These are phyloP conservation scores for Isoperla grammatica DNA, from an alignment of 2,888 invertebrate species.

Conservation along the genomic window DNA sequence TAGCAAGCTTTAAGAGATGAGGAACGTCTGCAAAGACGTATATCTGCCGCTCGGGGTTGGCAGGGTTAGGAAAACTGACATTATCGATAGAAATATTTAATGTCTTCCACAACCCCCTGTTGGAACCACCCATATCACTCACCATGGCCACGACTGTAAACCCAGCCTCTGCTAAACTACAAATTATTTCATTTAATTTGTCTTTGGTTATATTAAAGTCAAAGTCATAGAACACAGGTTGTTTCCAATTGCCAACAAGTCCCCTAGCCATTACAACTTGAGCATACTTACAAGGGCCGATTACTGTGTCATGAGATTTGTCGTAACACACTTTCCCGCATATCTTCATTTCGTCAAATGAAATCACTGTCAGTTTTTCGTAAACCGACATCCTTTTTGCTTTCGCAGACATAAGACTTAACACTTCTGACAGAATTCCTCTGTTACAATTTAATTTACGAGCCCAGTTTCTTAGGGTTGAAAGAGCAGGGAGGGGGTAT, in stretches of 20 bases:
- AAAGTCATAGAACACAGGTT: conserved; percentile 29
- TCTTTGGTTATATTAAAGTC: conserved; percentile 32
- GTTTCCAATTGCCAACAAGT: neutral
- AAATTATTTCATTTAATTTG: conserved; percentile 28
- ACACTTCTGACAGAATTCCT: conserved; percentile 19
- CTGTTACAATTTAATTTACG: conserved; percentile 29
- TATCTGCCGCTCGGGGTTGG: neutral
- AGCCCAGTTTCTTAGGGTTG: conserved; percentile 32
- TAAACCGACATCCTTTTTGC: too few relatives aligned
- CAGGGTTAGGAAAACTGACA: neutral
- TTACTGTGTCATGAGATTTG: neutral
- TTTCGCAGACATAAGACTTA: too few relatives aligned
- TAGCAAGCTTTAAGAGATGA: neutral
- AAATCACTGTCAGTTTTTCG: neutral
- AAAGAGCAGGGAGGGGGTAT: conserved; percentile 12
- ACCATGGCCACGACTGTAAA: conserved; percentile 35
- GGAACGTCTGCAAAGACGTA: conserved; percentile 3
- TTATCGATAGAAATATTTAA: neutral
- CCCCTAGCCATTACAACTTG: neutral
- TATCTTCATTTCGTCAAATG: neutral
- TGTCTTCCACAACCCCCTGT: conserved; percentile 1
- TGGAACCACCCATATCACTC: conserved; percentile 31
- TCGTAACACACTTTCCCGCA: neutral
- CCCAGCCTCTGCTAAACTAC: conserved; percentile 29
- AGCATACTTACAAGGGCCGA: neutral